Evolutionary conservation across 2,797 vertebrate species (phyloP).

Genomic region (Amphiprion clarkii): DNA sequence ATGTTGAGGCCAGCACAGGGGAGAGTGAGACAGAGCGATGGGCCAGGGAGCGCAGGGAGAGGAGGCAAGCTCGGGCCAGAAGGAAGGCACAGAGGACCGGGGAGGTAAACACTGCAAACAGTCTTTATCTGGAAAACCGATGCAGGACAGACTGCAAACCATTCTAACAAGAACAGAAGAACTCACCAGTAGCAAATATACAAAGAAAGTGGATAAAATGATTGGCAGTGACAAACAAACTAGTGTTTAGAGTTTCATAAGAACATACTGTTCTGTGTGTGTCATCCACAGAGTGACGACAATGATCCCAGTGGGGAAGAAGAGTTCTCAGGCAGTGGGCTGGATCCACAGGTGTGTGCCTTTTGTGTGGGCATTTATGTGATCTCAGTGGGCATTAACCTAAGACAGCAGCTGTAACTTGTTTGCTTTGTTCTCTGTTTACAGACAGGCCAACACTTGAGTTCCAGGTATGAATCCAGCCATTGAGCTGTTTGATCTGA

Average conservation of each 20-base stretch:
- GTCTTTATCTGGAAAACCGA: conserved; percentile 20
- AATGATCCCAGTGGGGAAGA: conserved; percentile 85
- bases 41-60: conserved; percentile 80
- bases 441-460: conserved; percentile 75
- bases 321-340: conserved; percentile 78
- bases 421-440: conserved; percentile 48
- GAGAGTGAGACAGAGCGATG: conserved; percentile 85
- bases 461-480: conserved; percentile 80
- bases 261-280: conserved; percentile 22
- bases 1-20: conserved; percentile 78
- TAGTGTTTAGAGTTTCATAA: background rate
- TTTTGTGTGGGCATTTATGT: conserved; percentile 3
- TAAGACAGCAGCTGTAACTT: conserved; percentile 11
- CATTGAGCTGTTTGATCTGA: conserved; percentile 50
- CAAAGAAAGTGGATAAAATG: background rate
- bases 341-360: conserved; percentile 80
- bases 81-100: conserved; percentile 82
- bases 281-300: conserved; percentile 80
- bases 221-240: background rate
- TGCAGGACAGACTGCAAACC: background rate
- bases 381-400: conserved; percentile 15
- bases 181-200: background rate
- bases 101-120: conserved; percentile 67
- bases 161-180: background rate
- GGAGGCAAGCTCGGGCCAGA: conserved; percentile 80